A percentile compares a stretch with the other conserved stretches of the same genome.
Evolutionary conservation across 2,797 vertebrate species (phyloP).

Genomic region (Oreonectes daqikongensis): DNA sequence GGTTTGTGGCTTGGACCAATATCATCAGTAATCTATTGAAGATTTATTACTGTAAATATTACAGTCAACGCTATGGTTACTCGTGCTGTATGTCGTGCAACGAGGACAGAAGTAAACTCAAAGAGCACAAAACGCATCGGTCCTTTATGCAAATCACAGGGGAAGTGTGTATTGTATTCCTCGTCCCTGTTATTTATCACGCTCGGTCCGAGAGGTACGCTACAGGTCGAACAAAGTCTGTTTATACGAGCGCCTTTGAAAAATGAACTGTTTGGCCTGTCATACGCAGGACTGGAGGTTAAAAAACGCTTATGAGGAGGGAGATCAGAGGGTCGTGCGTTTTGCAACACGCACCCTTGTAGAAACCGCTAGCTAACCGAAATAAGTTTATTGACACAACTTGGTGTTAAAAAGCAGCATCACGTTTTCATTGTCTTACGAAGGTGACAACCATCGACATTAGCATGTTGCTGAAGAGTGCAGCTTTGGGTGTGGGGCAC

Average conservation of each 20-base stretch:
- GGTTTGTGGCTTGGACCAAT: neutral
- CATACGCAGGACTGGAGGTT: neutral
- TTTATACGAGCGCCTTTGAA: slow-evolving; percentile 4
- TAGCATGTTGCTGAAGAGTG: slow-evolving; percentile 29
- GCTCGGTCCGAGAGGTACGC: neutral
- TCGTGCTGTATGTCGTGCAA: slow-evolving; percentile 3
- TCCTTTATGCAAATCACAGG: slow-evolving; percentile 52
- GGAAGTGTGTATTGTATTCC: slow-evolving; percentile 47
- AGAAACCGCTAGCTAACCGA: neutral
- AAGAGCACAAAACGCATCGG: slow-evolving; percentile 27
- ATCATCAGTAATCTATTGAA: neutral
- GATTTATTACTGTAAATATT: slow-evolving; percentile 14
- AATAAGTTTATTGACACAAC: neutral
- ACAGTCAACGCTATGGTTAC: slow-evolving; percentile 1
- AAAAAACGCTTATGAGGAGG: too few relatives aligned
- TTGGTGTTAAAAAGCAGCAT: slow-evolving; percentile 4
- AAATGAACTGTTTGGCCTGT: neutral
- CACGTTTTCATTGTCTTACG: slow-evolving; percentile 27
- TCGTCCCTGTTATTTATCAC: slow-evolving; percentile 17
- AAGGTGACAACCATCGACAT: slow-evolving; percentile 26
- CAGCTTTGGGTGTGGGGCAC: slow-evolving; percentile 47
- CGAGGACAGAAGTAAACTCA: slow-evolving; percentile 6
- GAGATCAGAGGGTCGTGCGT: neutral
- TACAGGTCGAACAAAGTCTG: neutral
- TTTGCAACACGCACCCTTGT: neutral